Percentiles rank a stretch among this genome's conserved stretches.
These are phyloP conservation scores for Forbesichthys agassizii DNA, from an alignment of 2,113 vertebrate species.

Conservation along the genomic window DNA sequence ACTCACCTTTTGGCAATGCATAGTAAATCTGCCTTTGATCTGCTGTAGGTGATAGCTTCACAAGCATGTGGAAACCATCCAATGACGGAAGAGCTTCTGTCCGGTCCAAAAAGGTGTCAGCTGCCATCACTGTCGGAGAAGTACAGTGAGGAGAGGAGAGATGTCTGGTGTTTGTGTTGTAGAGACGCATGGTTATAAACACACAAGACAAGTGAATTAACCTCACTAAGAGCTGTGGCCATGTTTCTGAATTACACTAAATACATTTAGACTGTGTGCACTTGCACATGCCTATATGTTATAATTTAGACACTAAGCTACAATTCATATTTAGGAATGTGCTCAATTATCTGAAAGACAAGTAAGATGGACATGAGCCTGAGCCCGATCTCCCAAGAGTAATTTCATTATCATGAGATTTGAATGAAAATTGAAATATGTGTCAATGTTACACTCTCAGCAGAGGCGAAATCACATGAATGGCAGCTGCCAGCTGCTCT, in stretches of 20 bases:
- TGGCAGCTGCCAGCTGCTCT: constrained; percentile 47
- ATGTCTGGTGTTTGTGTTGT: background rate
- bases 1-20: constrained; percentile 53
- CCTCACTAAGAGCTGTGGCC: no score
- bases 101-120: constrained; percentile 64
- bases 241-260: no score
- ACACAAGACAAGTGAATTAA: no score
- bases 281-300: background rate
- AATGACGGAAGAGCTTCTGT: constrained; percentile 39
- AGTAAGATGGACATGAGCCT: background rate
- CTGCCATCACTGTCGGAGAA: constrained; percentile 47
- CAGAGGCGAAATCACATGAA: constrained; percentile 45
- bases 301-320: background rate
- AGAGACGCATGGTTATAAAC: background rate
- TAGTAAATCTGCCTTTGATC: constrained; percentile 69
- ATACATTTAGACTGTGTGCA: no score
- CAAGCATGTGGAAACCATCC: constrained; percentile 50
- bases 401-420: constrained; percentile 3
- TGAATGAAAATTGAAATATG: constrained; percentile 14
- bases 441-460: background rate
- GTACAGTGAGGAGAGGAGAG: constrained; percentile 9
- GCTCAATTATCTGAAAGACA: background rate
- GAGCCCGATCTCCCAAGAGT: background rate
- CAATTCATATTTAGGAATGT: background rate
- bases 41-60: constrained; percentile 51